Base-by-base conservation (phyloP, 2,797 vertebrate genomes). In the Tokudaia muenninki region DNA sequence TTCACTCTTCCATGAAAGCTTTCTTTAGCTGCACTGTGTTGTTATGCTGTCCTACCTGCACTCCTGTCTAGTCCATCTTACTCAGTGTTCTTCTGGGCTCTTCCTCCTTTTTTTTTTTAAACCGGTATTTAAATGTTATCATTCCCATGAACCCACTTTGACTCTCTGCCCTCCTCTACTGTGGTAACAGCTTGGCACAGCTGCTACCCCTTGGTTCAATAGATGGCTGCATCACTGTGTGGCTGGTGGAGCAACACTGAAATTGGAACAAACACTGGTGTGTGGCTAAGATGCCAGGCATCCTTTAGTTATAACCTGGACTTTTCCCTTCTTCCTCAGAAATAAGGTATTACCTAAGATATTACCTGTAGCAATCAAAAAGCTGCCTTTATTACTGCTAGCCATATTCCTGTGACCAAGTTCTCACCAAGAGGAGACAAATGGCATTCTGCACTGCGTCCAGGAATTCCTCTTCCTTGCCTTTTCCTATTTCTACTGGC, bases 11-110 rank as follows among this genome's bases (percentile, higher is more conserved):
- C 59, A 52, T 72, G 8, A 78, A 95, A 78, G 24, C 8, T n/a
- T 90, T 90, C 67, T 90, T 78, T 44, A 77, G 83, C 82, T 94
- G 26, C 83, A 80, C 50, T 94, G 4, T 80, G 87, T 75, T 4
- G 21, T 88, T 70, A 65, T 29, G 24, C 74, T 75, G 50, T 93
- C 57, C 79, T 63, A 19, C 86, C 72, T 90, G 72, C 6, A 44
- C 34, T 78, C 59, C 50, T 47, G 37, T 4, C 6, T 80, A 87
- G 61, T 26, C 11, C 10, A 3, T 8, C 37, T 92, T 77, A 81
- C 21, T 31, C 59, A 10, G 52, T 24, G 3, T 78, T 87, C 59
- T 94, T 44, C 90, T 31, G 34, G 17, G 65, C 4, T 80, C 37
- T 6, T 52, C 47, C 22, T 13, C 6, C 24, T 63, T 63, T 63